Percentiles rank a stretch among this genome's conserved stretches.
Conservation (phyloP, 2,888 invertebrate species). For the Meiosimyza platycephala region DNA sequence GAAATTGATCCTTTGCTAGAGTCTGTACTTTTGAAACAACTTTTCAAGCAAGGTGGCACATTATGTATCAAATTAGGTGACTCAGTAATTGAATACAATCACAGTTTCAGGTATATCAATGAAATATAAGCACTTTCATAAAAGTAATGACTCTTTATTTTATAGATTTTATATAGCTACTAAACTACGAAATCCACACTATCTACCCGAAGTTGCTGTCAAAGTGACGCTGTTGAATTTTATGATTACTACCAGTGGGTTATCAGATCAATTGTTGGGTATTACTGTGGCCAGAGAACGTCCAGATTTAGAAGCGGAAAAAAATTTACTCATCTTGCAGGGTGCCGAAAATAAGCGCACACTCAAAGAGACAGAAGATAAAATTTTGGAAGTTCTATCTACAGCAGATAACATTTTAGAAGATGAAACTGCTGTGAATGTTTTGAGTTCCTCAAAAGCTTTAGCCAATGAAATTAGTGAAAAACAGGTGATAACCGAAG, state of each 20-base stretch:
- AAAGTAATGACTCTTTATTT: neutral
- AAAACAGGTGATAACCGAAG: slow-evolving; percentile 89
- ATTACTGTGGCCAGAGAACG: slow-evolving; percentile 92
- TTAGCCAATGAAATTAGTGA: slow-evolving; percentile 91
- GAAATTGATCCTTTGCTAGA: slow-evolving; percentile 92
- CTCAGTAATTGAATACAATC: slow-evolving; percentile 87
- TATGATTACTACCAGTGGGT: slow-evolving; percentile 88
- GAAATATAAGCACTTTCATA: neutral
- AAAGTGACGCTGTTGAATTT: slow-evolving; percentile 93
- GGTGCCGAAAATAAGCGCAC: slow-evolving; percentile 86
- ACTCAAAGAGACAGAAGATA: slow-evolving; percentile 89
- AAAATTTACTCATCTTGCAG: slow-evolving; percentile 87
- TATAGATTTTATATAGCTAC: slow-evolving; percentile 92
- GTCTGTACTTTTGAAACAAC: slow-evolving; percentile 88
- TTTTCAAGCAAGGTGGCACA: slow-evolving; percentile 89
- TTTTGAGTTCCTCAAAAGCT: slow-evolving; percentile 89
- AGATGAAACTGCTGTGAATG: slow-evolving; percentile 90
- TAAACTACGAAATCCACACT: slow-evolving; percentile 92
- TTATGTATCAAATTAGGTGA: slow-evolving; percentile 92
- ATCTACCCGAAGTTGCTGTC: slow-evolving; percentile 92
- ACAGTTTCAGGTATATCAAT: slow-evolving; percentile 77
- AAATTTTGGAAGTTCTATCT: slow-evolving; percentile 83
- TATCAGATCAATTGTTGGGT: slow-evolving; percentile 89
- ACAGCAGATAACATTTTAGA: slow-evolving; percentile 86
- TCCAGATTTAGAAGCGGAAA: slow-evolving; percentile 91